These are phyloP conservation scores for Dunckerocampus dactyliophorus DNA, from an alignment of 2,113 vertebrate genomes.

Conservation along the genomic window DNA sequence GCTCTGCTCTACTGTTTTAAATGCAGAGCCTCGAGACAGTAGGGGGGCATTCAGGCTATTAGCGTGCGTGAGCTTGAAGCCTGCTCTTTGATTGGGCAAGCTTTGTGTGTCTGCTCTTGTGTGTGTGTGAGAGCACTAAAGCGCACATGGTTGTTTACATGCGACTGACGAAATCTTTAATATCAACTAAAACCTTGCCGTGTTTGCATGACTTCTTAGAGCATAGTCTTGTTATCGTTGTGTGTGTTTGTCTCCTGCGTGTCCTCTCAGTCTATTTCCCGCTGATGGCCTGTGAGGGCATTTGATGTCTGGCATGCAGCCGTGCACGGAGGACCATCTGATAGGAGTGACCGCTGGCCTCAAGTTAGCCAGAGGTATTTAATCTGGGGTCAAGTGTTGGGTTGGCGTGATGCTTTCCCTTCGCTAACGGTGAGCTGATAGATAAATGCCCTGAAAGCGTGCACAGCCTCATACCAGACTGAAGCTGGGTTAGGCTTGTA, in stretches of 20 bases:
- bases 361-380: slow-evolving; percentile 40
- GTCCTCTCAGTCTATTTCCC: slow-evolving; percentile 46
- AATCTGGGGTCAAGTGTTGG: slow-evolving; percentile 47
- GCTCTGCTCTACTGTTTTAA: slow-evolving; percentile 36
- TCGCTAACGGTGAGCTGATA: slow-evolving; percentile 46
- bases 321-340: slow-evolving; percentile 39
- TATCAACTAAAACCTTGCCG: slow-evolving; percentile 14
- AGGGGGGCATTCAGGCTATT: slow-evolving; percentile 43
- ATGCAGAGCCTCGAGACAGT: slow-evolving; percentile 41
- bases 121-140: slow-evolving; percentile 9
- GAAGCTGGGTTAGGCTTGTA: slow-evolving; percentile 11
- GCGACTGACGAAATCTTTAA: slow-evolving; percentile 12
- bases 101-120: slow-evolving; percentile 18
- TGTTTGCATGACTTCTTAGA: slow-evolving; percentile 27
- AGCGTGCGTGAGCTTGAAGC: slow-evolving; percentile 38
- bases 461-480: slow-evolving; percentile 29
- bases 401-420: slow-evolving; percentile 34
- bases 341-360: slow-evolving; percentile 27
- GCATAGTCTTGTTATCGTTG: slow-evolving; percentile 2
- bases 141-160: slow-evolving; percentile 21
- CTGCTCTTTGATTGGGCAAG: slow-evolving; percentile 35
- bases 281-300: slow-evolving; percentile 36
- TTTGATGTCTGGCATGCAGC: slow-evolving; percentile 45
- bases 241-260: slow-evolving; percentile 23
- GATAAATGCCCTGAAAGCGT: slow-evolving; percentile 43